phyloP scores from a whole-genome alignment of 1,140 invertebrate genomes.

The Campoletis sonorensis region DNA sequence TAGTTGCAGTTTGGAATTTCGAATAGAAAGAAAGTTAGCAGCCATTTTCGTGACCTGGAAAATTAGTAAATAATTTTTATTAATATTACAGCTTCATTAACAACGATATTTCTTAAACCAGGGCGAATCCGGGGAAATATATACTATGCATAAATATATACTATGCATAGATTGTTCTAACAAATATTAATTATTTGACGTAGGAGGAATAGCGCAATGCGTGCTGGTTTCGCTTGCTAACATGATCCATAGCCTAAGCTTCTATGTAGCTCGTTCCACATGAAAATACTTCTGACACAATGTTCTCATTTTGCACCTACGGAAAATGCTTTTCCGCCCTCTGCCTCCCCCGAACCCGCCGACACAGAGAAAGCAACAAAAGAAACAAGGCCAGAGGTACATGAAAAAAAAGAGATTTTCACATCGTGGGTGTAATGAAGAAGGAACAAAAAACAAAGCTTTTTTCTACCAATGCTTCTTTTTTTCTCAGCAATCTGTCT shows the following conservation, averaged over 20 bases:
- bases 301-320: background rate
- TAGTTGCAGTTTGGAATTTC: too few species aligned
- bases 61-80: too few species aligned
- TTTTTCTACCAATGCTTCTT: background rate
- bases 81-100: too few species aligned
- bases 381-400: background rate
- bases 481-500: background rate
- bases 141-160: too few species aligned
- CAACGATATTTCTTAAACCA: too few species aligned
- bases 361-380: background rate
- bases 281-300: background rate
- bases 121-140: too few species aligned
- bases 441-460: background rate
- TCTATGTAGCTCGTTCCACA: background rate
- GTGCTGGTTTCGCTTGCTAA: background rate
- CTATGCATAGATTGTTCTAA: too few species aligned
- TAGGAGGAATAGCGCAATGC: background rate
- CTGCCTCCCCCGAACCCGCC: background rate
- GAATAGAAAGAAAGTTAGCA: too few species aligned
- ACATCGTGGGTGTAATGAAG: background rate
- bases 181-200: background rate
- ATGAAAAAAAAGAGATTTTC: constrained; percentile 18
- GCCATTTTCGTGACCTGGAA: too few species aligned
- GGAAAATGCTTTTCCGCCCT: background rate
- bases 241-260: background rate